Evolutionary conservation across 2,797 vertebrate genomes (phyloP).

Genomic region (Salarias fasciatus): DNA sequence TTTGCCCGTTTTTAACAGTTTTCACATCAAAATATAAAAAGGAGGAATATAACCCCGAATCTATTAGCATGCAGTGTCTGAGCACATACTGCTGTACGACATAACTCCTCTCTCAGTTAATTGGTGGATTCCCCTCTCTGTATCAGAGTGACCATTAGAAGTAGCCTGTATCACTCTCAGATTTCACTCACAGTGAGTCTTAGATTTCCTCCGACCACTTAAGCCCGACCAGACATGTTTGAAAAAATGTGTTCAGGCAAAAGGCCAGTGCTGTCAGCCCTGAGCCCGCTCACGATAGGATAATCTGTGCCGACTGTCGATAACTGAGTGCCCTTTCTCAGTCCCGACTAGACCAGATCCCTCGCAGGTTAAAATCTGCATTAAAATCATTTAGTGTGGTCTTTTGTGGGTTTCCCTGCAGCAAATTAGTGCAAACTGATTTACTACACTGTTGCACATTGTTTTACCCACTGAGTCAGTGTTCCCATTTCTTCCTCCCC

Average conservation of each 20-base stretch:
- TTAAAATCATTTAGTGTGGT: slow-evolving; percentile 54
- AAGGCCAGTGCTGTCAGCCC: slow-evolving; percentile 73
- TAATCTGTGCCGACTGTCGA: slow-evolving; percentile 71
- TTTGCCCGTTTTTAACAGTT: too few species aligned
- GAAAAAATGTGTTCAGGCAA: slow-evolving; percentile 57
- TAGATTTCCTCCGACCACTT: slow-evolving; percentile 51
- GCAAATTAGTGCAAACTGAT: slow-evolving; percentile 48
- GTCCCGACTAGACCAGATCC: slow-evolving; percentile 46
- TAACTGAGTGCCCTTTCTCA: slow-evolving; percentile 68
- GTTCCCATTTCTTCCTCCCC: slow-evolving; percentile 15
- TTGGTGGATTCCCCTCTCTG: slow-evolving; percentile 16
- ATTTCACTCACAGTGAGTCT: slow-evolving; percentile 56
- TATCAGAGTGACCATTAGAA: slow-evolving; percentile 42
- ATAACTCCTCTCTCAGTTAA: slow-evolving; percentile 6
- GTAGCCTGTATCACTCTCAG: slow-evolving; percentile 29
- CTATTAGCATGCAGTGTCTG: slow-evolving; percentile 6
- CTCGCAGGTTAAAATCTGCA: slow-evolving; percentile 66
- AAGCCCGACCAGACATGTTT: slow-evolving; percentile 62
- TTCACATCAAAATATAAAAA: too few species aligned
- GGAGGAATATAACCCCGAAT: background rate
- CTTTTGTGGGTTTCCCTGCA: slow-evolving; percentile 38
- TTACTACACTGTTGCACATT: slow-evolving; percentile 49
- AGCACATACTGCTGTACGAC: slow-evolving; percentile 7
- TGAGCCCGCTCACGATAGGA: slow-evolving; percentile 59
- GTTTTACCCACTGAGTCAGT: slow-evolving; percentile 35